A percentile compares a stretch with the other conserved stretches of the same genome.
phyloP scores from a whole-genome alignment of 2,797 vertebrate species.

The Austrolebias charrua region DNA sequence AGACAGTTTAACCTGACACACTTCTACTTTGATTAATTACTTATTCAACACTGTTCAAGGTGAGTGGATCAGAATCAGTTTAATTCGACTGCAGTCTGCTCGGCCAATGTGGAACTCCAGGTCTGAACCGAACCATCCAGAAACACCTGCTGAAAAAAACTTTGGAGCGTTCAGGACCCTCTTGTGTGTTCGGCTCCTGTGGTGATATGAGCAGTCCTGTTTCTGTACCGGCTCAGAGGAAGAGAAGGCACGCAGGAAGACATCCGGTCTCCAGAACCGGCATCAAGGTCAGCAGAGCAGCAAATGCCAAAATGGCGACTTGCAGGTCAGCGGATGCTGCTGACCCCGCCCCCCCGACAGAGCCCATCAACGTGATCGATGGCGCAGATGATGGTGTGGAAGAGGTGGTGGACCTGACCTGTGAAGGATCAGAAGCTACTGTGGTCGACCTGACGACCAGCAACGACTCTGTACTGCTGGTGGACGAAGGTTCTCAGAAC shows the following conservation, averaged over 20 bases:
- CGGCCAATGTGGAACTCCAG: not conserved
- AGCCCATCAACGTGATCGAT: slow-evolving; percentile 63
- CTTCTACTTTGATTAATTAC: too few species aligned
- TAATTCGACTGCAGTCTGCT: not conserved
- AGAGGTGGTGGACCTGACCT: slow-evolving; percentile 92
- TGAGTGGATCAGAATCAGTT: not conserved
- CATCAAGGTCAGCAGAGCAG: slow-evolving; percentile 36
- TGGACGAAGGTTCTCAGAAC: slow-evolving; percentile 66
- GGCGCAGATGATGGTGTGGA: slow-evolving; percentile 75
- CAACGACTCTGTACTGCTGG: slow-evolving; percentile 87
- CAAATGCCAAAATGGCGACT: not conserved
- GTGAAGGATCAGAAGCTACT: slow-evolving; percentile 86
- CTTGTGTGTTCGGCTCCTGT: not conserved
- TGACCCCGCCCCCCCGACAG: slow-evolving; percentile 22
- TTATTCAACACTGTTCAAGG: too few species aligned
- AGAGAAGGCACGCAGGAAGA: slow-evolving; percentile 48
- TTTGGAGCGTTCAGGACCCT: not conserved
- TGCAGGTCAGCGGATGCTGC: not conserved
- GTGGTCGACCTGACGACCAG: slow-evolving; percentile 93
- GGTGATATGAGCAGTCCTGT: slow-evolving; percentile 61
- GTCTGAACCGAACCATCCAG: too few species aligned
- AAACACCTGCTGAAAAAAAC: not conserved
- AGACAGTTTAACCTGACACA: too few species aligned
- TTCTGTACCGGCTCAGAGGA: slow-evolving; percentile 64
- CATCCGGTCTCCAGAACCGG: slow-evolving; percentile 35